A percentile compares a stretch with the other conserved stretches of the same genome.
Evolutionary conservation across 1,140 invertebrate genomes (phyloP).

Genomic region (Solenopsis fugax): DNA sequence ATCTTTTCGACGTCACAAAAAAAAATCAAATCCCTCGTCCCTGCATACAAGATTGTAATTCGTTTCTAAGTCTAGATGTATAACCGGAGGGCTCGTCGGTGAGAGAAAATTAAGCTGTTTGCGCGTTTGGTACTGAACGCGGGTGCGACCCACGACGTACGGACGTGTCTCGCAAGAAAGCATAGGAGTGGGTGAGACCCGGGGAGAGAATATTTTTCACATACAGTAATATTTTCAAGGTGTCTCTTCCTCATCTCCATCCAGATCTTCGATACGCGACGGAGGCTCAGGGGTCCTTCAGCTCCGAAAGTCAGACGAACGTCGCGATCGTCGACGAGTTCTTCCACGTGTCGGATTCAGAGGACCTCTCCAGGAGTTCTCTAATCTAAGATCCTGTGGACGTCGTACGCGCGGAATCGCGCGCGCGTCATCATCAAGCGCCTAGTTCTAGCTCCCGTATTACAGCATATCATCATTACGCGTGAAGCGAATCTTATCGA

Average conservation of each 20-base stretch:
- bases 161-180: conserved; percentile 11
- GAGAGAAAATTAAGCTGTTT: conserved; percentile 59
- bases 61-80: conserved; percentile 76
- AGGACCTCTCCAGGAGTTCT: conserved; percentile 10
- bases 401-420: conserved; percentile 22
- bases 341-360: neutral
- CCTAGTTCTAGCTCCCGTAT: conserved; percentile 72
- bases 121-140: conserved; percentile 49
- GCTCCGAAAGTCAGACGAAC: neutral
- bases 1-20: conserved; percentile 60
- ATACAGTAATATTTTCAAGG: conserved; percentile 9
- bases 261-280: neutral
- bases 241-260: conserved; percentile 18
- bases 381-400: conserved; percentile 24
- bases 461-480: conserved; percentile 81
- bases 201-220: conserved; percentile 34
- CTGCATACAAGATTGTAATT: conserved; percentile 73
- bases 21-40: conserved; percentile 69
- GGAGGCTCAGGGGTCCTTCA: neutral
- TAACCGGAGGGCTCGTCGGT: conserved; percentile 61
- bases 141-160: conserved; percentile 5
- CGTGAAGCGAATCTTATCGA: conserved; percentile 75
- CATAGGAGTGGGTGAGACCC: conserved; percentile 4
- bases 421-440: conserved; percentile 57
- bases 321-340: neutral